These are phyloP conservation scores for Anolis carolinensis DNA, from an alignment of 2,113 vertebrate genomes.

Conservation along the genomic window DNA sequence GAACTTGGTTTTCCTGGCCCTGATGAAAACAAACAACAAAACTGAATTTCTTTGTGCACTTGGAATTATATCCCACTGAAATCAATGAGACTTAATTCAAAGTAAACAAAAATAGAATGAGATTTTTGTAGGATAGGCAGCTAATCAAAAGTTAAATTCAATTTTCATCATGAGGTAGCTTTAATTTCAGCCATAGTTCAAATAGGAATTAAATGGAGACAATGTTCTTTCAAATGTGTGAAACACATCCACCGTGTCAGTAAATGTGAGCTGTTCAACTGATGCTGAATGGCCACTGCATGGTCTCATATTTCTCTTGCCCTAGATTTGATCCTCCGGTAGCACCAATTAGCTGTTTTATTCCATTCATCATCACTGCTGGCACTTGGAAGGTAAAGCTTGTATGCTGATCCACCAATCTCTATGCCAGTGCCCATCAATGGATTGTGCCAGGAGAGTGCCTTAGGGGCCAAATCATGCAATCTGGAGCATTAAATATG, in stretches of 20 bases:
- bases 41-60: background rate
- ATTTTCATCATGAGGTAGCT: background rate
- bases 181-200: background rate
- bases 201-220: background rate
- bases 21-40: background rate
- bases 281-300: background rate
- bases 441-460: background rate
- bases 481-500: background rate
- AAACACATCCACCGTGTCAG: background rate
- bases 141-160: background rate
- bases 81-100: background rate
- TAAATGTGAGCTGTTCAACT: constrained; percentile 26
- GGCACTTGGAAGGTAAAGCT: constrained; percentile 20
- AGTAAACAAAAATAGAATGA: background rate
- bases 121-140: background rate
- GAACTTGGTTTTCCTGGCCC: background rate
- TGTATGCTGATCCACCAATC: background rate
- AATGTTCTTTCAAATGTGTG: background rate
- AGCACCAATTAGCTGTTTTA: constrained; percentile 30
- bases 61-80: background rate
- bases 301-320: constrained; percentile 17
- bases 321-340: constrained; percentile 11
- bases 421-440: background rate
- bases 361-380: constrained; percentile 20
- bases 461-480: background rate